Base-by-base conservation (phyloP, 2,888 invertebrate genomes). In the Plutella xylostella region DNA sequence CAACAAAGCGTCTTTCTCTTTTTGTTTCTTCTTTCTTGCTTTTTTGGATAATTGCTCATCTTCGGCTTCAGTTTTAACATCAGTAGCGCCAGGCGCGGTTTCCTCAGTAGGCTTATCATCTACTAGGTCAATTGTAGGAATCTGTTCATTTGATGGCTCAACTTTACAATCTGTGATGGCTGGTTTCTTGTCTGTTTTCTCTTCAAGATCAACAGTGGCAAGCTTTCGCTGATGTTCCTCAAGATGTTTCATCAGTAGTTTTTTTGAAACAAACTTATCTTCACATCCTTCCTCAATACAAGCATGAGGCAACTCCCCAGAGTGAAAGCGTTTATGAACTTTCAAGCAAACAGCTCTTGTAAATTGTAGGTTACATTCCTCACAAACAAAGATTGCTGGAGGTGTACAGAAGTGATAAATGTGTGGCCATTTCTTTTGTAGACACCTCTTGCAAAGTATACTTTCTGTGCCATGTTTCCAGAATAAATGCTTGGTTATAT, bases 401-500 rank as follows among this genome's bases (percentile, higher is more conserved):
- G 94, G 94, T 52, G 91, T 88, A 66, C 95, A 95, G 61, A 95
- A 95, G 66, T 95, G 95, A 76, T 94, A 95, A 5, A 94, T 92
- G 70, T 95, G 94, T 0, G 93, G 93, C 95, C 95, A 95, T 59
- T 94, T 94, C 63, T 94, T 95, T 61, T 94, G 93, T 43, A 94
- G 72, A 68, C 95, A 95, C 60, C 87, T 90, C 68, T 93, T 93
- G 65, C 95, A 95, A 28, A 90, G 72, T 2, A 92, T 90, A 72
- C 94, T 94, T 63, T 95, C 93, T 2, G 94, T 94, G 18, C 94
- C 94, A 69, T 96, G 95, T 70, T 95, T 96, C 94, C 95, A 95
- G 68, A 94, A 94, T 45, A 95, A 79, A 77, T 96, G 95, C 63
- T 93, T 93, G 14, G 92, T 93, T 48, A 94, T 95, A 61, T 94